A percentile compares a stretch with the other conserved stretches of the same genome.
These are phyloP conservation scores for Drosophila villosipedis DNA, from an alignment of 2,888 invertebrate genomes.

Conservation along the genomic window DNA sequence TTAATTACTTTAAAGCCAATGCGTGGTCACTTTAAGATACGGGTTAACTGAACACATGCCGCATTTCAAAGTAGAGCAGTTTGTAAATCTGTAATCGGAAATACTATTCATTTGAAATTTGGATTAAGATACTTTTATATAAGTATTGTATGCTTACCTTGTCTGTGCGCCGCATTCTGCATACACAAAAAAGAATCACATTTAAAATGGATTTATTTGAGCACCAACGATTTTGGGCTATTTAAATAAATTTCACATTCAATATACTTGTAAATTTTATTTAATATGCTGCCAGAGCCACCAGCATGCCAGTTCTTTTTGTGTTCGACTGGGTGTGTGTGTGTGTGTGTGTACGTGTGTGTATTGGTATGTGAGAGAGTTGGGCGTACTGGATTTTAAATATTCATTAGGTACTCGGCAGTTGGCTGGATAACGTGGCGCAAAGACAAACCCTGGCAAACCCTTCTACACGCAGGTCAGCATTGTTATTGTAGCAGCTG, in stretches of 20 bases:
- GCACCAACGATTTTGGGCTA: constrained; percentile 51
- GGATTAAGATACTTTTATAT: constrained; percentile 18
- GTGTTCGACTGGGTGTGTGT: constrained; percentile 2
- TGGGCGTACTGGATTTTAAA: constrained; percentile 71
- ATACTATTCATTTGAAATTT: constrained; percentile 12
- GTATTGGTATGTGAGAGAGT: constrained; percentile 19
- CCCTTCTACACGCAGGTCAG: constrained; percentile 54
- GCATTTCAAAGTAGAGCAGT: not conserved
- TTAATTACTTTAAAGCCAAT: constrained; percentile 63
- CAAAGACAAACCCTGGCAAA: constrained; percentile 40
- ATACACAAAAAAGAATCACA: constrained; percentile 21
- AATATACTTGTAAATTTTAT: constrained; percentile 70
- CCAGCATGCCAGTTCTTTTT: constrained; percentile 37
- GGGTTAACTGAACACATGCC: not conserved
- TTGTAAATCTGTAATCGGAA: not conserved
- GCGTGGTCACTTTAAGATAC: constrained; percentile 23
- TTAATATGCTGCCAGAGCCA: constrained; percentile 59
- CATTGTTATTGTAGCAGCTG: constrained; percentile 32
- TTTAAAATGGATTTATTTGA: constrained; percentile 56
- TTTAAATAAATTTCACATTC: constrained; percentile 72
- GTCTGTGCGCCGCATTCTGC: constrained; percentile 2
- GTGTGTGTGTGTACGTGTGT: not conserved
- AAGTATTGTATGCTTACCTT: constrained; percentile 24
- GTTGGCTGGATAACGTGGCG: constrained; percentile 40
- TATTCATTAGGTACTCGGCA: constrained; percentile 71